phyloP scores from a whole-genome alignment of 2,797 vertebrate genomes.

The Macropus fuliginosus region DNA sequence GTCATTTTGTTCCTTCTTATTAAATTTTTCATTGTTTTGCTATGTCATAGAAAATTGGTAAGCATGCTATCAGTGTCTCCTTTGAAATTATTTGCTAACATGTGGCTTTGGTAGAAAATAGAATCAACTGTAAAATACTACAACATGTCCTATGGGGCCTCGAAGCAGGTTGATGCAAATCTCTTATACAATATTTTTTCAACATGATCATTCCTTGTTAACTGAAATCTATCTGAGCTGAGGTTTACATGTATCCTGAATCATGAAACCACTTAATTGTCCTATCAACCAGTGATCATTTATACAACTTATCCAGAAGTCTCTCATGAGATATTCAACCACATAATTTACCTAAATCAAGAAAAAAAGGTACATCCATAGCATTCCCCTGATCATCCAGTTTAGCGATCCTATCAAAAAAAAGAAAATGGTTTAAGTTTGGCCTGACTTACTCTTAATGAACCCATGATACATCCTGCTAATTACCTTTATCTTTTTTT shows the following conservation, averaged over 20 bases:
- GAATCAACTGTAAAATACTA: not conserved
- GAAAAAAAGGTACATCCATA: not conserved
- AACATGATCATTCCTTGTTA: not conserved
- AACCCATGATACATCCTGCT: not conserved
- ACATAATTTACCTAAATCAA: not conserved
- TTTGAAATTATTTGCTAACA: not conserved
- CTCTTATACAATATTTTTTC: not conserved
- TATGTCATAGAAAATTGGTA: not conserved
- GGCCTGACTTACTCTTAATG: not conserved
- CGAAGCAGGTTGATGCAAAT: not conserved
- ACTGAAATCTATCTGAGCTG: not conserved
- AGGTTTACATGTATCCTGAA: constrained; percentile 22
- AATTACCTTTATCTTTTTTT: not conserved
- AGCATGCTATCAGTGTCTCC: not conserved
- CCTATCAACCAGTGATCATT: not conserved
- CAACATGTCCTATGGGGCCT: not conserved
- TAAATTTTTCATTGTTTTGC: not conserved
- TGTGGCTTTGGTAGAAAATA: not conserved
- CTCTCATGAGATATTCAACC: constrained; percentile 19
- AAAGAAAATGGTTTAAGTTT: constrained; percentile 10
- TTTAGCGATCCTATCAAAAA: not conserved
- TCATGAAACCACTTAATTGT: not conserved
- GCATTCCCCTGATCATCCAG: not conserved
- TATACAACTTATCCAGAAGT: constrained; percentile 29
- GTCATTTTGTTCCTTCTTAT: not conserved